phyloP scores from a whole-genome alignment of 92 coral and sea anemone species.

The Heteractis magnifica region DNA sequence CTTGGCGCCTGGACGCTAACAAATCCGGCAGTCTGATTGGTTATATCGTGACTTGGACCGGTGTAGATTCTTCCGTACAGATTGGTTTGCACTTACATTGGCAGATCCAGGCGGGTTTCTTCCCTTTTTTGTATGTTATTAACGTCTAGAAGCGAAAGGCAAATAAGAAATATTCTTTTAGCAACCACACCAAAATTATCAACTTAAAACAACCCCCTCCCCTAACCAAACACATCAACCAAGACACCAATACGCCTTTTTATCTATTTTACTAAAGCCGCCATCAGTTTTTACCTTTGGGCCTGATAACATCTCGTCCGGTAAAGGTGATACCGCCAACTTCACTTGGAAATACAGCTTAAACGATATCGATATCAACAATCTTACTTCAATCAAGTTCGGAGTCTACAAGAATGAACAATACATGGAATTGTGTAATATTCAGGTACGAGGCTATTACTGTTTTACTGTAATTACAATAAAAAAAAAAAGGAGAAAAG shows the following conservation, averaged over 20 bases:
- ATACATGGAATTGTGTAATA: not conserved
- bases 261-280: not conserved
- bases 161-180: too few relatives aligned
- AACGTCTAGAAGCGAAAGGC: too few relatives aligned
- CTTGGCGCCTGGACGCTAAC: too few relatives aligned
- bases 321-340: conserved; percentile 6
- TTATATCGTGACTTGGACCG: too few relatives aligned
- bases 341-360: conserved; percentile 32
- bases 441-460: conserved; percentile 4
- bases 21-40: too few relatives aligned
- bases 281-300: conserved; percentile 13
- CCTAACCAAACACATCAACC: too few relatives aligned
- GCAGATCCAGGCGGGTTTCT: too few relatives aligned
- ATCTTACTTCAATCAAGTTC: conserved; percentile 5
- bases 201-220: too few relatives aligned
- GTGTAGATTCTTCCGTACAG: too few relatives aligned
- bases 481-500: not conserved
- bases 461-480: not conserved
- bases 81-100: too few relatives aligned
- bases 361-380: conserved; percentile 18
- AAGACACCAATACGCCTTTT: not conserved
- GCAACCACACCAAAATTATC: not conserved
- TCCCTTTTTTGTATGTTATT: too few relatives aligned
- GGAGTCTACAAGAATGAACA: conserved; percentile 17
- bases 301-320: conserved; percentile 2